Evolutionary conservation across 1,140 invertebrate genomes (phyloP).

Genomic region (Hypsibius dujardini): DNA sequence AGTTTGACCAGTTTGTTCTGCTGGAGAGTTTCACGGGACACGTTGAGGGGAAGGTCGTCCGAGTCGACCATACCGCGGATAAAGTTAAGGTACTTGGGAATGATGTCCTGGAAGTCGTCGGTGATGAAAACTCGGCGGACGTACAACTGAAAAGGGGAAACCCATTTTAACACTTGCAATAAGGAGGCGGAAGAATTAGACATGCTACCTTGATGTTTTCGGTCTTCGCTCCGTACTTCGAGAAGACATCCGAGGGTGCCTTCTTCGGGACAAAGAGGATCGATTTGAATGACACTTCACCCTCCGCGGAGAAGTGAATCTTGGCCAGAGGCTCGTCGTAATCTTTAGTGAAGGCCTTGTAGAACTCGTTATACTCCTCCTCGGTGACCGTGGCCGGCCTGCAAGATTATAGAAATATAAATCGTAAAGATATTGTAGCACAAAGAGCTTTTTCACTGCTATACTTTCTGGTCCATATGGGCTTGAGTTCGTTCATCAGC

Average conservation of each 20-base stretch:
- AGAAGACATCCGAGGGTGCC: slow-evolving; percentile 79
- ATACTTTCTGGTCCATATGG: slow-evolving; percentile 84
- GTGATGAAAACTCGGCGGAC: slow-evolving; percentile 96
- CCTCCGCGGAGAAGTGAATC: slow-evolving; percentile 92
- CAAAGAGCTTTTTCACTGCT: slow-evolving; percentile 22
- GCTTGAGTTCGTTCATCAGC: slow-evolving; percentile 82
- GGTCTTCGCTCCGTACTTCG: slow-evolving; percentile 75
- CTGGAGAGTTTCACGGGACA: slow-evolving; percentile 82
- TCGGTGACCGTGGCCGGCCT: slow-evolving; percentile 61
- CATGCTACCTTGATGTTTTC: slow-evolving; percentile 69
- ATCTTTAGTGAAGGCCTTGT: slow-evolving; percentile 81
- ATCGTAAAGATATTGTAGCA: not conserved
- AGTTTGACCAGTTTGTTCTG: slow-evolving; percentile 97
- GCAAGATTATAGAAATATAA: slow-evolving; percentile 23
- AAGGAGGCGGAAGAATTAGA: not conserved
- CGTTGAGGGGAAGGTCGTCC: slow-evolving; percentile 96
- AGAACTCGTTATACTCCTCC: slow-evolving; percentile 80
- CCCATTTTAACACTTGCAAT: not conserved
- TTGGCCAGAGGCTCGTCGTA: slow-evolving; percentile 62
- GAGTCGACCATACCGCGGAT: slow-evolving; percentile 86
- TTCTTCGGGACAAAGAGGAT: slow-evolving; percentile 75
- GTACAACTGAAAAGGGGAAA: slow-evolving; percentile 46
- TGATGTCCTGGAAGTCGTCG: slow-evolving; percentile 97
- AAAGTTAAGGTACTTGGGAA: slow-evolving; percentile 92
- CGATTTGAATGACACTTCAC: slow-evolving; percentile 94